Percentiles rank a stretch among this genome's conserved stretches.
These are phyloP conservation scores for Tetramorium bicarinatum DNA, from an alignment of 2,888 invertebrate species.

Conservation along the genomic window DNA sequence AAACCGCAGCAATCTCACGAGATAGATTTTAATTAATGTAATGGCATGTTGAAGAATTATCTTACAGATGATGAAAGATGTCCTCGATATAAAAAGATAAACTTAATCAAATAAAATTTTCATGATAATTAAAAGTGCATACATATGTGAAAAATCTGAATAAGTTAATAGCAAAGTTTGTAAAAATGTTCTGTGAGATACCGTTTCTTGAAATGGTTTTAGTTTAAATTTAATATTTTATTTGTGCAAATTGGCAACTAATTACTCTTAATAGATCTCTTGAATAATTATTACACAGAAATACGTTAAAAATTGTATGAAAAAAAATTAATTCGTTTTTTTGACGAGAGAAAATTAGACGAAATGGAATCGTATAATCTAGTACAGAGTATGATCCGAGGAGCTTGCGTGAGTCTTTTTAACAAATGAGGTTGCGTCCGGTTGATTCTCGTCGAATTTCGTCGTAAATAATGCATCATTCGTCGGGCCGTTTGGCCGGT, in stretches of 20 bases:
- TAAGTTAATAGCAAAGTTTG: background rate
- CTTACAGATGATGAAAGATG: background rate
- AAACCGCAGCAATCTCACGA: background rate
- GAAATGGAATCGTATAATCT: slow-evolving; percentile 3
- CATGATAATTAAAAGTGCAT: background rate
- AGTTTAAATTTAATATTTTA: background rate
- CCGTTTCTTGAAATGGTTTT: background rate
- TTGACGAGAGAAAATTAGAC: slow-evolving; percentile 18
- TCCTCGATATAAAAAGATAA: background rate
- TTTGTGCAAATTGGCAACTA: slow-evolving; percentile 47
- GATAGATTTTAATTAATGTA: slow-evolving; percentile 43
- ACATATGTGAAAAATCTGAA: background rate
- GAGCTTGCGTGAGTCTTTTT: slow-evolving; percentile 63
- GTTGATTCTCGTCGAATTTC: slow-evolving; percentile 68
- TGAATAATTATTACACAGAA: slow-evolving; percentile 37
- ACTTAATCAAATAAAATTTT: background rate
- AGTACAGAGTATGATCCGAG: slow-evolving; percentile 3
- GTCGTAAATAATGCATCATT: slow-evolving; percentile 76
- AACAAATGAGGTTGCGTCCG: slow-evolving; percentile 52
- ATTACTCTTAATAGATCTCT: slow-evolving; percentile 45
- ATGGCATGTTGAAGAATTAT: slow-evolving; percentile 26
- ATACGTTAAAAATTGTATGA: slow-evolving; percentile 10
- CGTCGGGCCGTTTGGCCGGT: slow-evolving; percentile 69
- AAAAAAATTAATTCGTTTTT: slow-evolving; percentile 13
- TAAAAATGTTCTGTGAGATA: background rate